These are phyloP conservation scores for Falco berigora DNA, from an alignment of 2,797 vertebrate genomes.

Conservation along the genomic window DNA sequence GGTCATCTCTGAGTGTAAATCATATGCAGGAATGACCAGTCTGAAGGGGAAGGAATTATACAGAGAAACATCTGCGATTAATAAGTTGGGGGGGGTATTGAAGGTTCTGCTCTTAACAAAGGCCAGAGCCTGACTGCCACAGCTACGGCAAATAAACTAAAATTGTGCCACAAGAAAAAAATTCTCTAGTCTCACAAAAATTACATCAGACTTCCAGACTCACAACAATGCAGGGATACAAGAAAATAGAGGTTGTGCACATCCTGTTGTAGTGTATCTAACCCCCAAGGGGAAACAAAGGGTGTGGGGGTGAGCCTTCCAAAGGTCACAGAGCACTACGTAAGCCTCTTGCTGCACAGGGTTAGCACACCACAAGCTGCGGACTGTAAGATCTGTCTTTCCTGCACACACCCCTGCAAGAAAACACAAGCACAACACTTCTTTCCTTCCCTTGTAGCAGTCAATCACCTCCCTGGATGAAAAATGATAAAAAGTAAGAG, in stretches of 20 bases:
- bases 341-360: background rate
- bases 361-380: background rate
- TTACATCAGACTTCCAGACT: background rate
- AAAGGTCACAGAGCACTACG: fast-evolving
- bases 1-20: background rate
- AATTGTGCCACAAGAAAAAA: background rate
- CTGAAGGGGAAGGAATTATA: background rate
- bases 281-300: no score
- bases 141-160: background rate
- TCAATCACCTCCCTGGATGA: background rate
- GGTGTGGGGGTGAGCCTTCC: background rate
- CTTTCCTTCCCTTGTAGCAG: background rate
- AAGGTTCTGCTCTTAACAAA: background rate
- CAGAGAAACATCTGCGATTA: background rate
- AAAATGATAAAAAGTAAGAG: background rate
- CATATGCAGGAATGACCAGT: background rate
- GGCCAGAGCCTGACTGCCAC: background rate
- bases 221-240: background rate
- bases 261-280: background rate
- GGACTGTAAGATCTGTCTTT: background rate
- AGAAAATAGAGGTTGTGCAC: fast-evolving
- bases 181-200: background rate
- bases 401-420: background rate
- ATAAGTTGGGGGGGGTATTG: background rate
- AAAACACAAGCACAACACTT: background rate